Conservation (phyloP, 1,140 invertebrate species). For the Acyrthosiphon pisum region DNA sequence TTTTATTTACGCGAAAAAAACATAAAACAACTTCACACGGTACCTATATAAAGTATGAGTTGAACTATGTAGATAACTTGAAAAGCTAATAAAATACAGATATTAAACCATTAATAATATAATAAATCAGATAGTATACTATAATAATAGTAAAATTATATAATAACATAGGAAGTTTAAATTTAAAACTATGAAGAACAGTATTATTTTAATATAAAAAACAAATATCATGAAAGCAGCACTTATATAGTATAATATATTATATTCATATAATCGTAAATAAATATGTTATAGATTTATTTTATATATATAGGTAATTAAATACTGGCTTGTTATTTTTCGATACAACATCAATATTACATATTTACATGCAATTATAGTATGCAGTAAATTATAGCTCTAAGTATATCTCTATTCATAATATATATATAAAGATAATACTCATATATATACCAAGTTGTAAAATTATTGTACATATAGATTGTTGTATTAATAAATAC, state of each 20-base stretch:
- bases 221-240: neutral
- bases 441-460: neutral
- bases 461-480: neutral
- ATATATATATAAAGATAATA: neutral
- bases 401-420: neutral
- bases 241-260: neutral
- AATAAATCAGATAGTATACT: neutral
- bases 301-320: no score
- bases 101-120: neutral
- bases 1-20: neutral
- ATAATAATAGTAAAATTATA: no score
- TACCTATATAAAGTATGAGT: neutral
- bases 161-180: neutral
- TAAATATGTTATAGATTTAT: neutral
- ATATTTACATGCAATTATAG: neutral
- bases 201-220: neutral
- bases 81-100: neutral
- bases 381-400: neutral
- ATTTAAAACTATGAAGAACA: neutral
- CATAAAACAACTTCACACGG: conserved; percentile 19
- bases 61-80: neutral
- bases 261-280: neutral
- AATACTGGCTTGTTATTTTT: neutral
- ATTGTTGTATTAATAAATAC: neutral
- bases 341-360: neutral